These are phyloP conservation scores for Bufo gargarizans DNA, from an alignment of 2,113 vertebrate genomes.

Conservation along the genomic window DNA sequence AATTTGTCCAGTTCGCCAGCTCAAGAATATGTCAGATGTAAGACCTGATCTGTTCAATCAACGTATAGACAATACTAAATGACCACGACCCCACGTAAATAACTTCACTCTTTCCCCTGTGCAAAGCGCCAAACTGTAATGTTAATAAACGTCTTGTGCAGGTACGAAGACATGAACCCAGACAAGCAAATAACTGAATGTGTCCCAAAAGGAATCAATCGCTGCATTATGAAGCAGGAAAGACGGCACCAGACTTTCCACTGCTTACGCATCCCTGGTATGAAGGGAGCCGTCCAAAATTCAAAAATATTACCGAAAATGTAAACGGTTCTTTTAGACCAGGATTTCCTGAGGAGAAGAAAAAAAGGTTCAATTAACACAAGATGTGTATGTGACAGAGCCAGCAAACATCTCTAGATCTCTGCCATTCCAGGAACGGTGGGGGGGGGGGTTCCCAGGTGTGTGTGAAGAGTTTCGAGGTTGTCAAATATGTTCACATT, in stretches of 20 bases:
- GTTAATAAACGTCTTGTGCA: slow-evolving; percentile 62
- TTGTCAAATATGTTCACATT: slow-evolving; percentile 12
- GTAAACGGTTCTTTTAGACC: slow-evolving; percentile 52
- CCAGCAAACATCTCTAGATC: slow-evolving; percentile 17
- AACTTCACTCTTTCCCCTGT: neutral
- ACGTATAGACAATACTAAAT: neutral
- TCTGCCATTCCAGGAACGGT: slow-evolving; percentile 15
- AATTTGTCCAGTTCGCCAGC: slow-evolving; percentile 31
- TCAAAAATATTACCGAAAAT: slow-evolving; percentile 42
- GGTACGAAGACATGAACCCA: slow-evolving; percentile 35
- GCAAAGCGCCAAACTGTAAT: neutral
- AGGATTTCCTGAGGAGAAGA: slow-evolving; percentile 51
- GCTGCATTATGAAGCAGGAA: slow-evolving; percentile 55
- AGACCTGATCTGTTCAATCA: neutral
- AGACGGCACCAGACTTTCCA: slow-evolving; percentile 53
- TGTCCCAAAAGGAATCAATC: slow-evolving; percentile 16
- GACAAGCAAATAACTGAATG: slow-evolving; percentile 38
- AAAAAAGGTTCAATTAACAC: slow-evolving; percentile 38
- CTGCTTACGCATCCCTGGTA: slow-evolving; percentile 46
- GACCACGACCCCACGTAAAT: neutral
- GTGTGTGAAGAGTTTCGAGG: slow-evolving; percentile 29
- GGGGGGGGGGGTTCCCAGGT: neutral
- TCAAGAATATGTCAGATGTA: neutral
- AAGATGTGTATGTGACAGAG: slow-evolving; percentile 10
- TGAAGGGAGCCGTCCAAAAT: slow-evolving; percentile 34